Percentiles rank a stretch among this genome's conserved stretches.
Evolutionary conservation across 2,888 invertebrate species (phyloP).

Genomic region (Dynastes tityus): DNA sequence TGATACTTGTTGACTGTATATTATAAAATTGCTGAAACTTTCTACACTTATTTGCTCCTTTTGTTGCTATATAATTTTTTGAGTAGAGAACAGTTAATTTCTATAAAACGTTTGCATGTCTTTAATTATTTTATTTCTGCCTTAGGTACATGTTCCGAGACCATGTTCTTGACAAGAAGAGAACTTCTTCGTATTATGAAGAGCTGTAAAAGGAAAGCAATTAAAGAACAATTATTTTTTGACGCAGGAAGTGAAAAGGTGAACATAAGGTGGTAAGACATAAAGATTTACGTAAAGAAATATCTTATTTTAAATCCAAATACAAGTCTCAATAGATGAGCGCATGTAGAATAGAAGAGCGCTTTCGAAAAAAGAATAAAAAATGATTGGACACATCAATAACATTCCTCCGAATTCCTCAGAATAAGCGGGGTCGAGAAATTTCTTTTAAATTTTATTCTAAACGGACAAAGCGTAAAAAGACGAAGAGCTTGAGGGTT

Average conservation of each 20-base stretch:
- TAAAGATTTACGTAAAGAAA: not conserved
- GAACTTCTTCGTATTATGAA: too few relatives aligned
- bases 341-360: not conserved
- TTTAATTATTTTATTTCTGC: too few relatives aligned
- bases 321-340: not conserved
- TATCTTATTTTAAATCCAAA: not conserved
- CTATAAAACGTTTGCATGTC: too few relatives aligned
- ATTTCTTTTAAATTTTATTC: slow-evolving; percentile 49
- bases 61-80: too few relatives aligned
- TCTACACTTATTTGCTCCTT: not conserved
- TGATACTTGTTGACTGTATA: not conserved
- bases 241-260: too few relatives aligned
- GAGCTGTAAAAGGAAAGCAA: too few relatives aligned
- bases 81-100: too few relatives aligned
- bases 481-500: slow-evolving; percentile 52
- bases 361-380: not conserved
- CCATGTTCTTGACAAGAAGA: too few relatives aligned
- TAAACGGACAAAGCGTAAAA: slow-evolving; percentile 52
- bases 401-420: not conserved
- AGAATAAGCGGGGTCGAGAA: slow-evolving; percentile 48
- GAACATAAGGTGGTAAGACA: too few relatives aligned
- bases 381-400: not conserved
- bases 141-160: too few relatives aligned
- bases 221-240: too few relatives aligned
- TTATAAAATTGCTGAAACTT: too few relatives aligned